These are phyloP conservation scores for Ctenoplectra terminalis DNA, from an alignment of 1,140 invertebrate species.

Conservation along the genomic window DNA sequence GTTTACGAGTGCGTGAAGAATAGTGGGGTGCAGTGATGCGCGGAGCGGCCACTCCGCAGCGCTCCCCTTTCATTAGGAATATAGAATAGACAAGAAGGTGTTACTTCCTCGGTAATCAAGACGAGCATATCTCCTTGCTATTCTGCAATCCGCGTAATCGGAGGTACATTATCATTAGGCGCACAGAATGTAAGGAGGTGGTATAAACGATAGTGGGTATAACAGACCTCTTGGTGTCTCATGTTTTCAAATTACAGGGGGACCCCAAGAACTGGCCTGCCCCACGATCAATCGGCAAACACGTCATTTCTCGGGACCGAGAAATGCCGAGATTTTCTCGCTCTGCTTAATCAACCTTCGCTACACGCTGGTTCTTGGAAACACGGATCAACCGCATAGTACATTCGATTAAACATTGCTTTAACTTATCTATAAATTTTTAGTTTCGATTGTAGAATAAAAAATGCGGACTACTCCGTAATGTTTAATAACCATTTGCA, in stretches of 20 bases:
- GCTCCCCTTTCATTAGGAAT: constrained; percentile 82
- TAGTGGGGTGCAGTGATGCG: constrained; percentile 80
- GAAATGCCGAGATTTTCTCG: constrained; percentile 10
- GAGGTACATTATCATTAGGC: background rate
- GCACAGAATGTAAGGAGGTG: background rate
- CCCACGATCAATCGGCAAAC: constrained; percentile 71
- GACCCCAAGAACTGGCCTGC: constrained; percentile 82
- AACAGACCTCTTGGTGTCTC: constrained; percentile 6
- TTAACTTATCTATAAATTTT: too few relatives aligned
- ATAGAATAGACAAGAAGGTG: constrained; percentile 70
- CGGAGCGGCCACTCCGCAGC: constrained; percentile 82
- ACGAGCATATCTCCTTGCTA: constrained; percentile 22
- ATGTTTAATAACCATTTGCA: too few relatives aligned
- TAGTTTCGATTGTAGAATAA: too few relatives aligned
- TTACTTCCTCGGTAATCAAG: constrained; percentile 26
- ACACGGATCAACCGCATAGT: background rate
- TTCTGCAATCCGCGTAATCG: background rate
- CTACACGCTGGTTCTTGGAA: background rate
- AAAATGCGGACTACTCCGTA: too few relatives aligned
- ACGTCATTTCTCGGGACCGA: constrained; percentile 51
- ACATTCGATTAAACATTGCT: too few relatives aligned
- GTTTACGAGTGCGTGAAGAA: constrained; percentile 67
- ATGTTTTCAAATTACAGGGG: constrained; percentile 75
- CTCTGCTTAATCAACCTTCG: background rate
- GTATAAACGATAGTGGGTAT: background rate